These are phyloP conservation scores for Lasioglossum malachurum DNA, from an alignment of 2,888 invertebrate genomes.

Conservation along the genomic window DNA sequence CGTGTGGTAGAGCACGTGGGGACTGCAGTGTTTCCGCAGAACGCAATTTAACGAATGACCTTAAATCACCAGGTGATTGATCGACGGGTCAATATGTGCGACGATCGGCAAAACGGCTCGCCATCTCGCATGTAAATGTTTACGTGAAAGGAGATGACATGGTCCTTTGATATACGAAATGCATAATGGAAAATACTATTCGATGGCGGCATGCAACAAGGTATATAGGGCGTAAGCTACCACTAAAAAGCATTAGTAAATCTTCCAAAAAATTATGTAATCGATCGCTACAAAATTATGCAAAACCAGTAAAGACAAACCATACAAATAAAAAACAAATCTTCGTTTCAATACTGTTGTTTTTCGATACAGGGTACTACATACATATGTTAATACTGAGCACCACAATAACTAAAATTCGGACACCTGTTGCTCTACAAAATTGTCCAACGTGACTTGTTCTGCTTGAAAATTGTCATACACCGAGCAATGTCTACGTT, in stretches of 20 bases:
- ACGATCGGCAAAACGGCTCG: constrained; percentile 20
- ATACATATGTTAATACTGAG: neutral
- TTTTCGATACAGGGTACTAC: too few relatives aligned
- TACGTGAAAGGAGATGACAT: constrained; percentile 30
- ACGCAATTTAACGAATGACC: constrained; percentile 21
- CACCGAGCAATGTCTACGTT: neutral
- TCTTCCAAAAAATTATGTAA: too few relatives aligned
- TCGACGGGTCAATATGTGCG: constrained; percentile 16
- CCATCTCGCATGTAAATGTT: constrained; percentile 34
- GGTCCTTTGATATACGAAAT: constrained; percentile 20
- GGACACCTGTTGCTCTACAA: constrained; percentile 49
- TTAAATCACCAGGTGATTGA: constrained; percentile 14
- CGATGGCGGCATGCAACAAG: neutral
- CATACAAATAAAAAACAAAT: neutral
- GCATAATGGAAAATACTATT: constrained; percentile 24
- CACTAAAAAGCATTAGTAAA: neutral
- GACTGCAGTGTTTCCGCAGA: neutral
- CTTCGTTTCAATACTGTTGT: too few relatives aligned
- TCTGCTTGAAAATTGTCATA: neutral
- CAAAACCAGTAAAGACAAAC: neutral
- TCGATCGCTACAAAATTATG: neutral
- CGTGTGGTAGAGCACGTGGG: neutral
- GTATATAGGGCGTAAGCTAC: neutral
- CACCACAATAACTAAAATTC: constrained; percentile 25
- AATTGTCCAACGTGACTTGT: neutral